Base-by-base conservation (phyloP, 1,140 invertebrate species). In the Mizuhopecten yessoensis region DNA sequence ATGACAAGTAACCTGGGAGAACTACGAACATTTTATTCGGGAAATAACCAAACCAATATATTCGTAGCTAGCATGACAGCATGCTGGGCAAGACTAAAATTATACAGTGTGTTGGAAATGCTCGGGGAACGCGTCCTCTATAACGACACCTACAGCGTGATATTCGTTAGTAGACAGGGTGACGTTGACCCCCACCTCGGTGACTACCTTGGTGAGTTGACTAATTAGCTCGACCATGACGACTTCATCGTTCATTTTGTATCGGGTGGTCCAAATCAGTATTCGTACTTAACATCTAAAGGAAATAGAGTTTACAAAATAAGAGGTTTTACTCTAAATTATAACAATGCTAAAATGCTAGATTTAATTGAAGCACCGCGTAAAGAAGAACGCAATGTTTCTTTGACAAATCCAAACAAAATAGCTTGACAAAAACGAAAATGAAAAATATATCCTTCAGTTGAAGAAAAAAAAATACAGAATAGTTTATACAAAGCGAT, bases 1-100 rank as follows among this genome's bases (percentile, higher is more conserved):
- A 2, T 33, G 93, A 23, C 88, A 91, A 34, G 15, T 94, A 2
- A 36, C 86, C 23, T 91, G 89, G 86, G n/a, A 86, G 23, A 34
- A 92, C 34, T 34, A 86, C 17, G 34, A 87, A 10, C 29, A 39
- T 17, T 88, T 87, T 29, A 17, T 86, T 13, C 39, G 33, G 17
- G 86, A 87, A 91, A 75, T 33, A 45, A 75, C 23, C 45, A 94
- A 15, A 94, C 95, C 2, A 97, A 96, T 90, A 94, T 96, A 9
- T 91, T 95, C 10, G 92, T 96, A 0, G 96, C 96, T 5, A 94
- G 94, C 0, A 97, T 95, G 88, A 96, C 95, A 3, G 97, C 96
- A 0, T 94, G 96, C 15, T 95, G 96, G 88, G 96, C 96, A 0
- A 88, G 96, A 1, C 89, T 97, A 13, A 94, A 96, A 92, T 93